These are phyloP conservation scores for Incurvaria masculella DNA, from an alignment of 2,888 invertebrate species.

Conservation along the genomic window DNA sequence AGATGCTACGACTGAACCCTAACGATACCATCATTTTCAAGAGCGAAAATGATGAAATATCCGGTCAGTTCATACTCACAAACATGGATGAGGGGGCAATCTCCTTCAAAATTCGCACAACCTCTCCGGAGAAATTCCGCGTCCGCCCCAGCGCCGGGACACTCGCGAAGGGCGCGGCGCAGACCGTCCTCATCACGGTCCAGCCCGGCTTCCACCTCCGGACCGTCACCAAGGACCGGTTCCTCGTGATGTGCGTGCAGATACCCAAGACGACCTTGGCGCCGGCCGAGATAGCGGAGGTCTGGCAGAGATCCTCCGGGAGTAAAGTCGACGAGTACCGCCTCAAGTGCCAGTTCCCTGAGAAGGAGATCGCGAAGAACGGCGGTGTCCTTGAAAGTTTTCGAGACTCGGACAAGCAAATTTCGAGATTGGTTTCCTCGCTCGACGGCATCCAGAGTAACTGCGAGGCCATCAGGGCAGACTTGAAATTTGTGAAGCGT, in stretches of 20 bases:
- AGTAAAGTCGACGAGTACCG: constrained; percentile 69
- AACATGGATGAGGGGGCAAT: constrained; percentile 60
- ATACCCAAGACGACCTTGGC: constrained; percentile 57
- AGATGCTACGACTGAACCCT: constrained; percentile 62
- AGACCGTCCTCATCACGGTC: constrained; percentile 68
- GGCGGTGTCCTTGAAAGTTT: constrained; percentile 25
- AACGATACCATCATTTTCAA: constrained; percentile 69
- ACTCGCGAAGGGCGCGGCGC: constrained; percentile 61
- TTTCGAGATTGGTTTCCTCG: constrained; percentile 73
- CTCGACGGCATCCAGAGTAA: constrained; percentile 34
- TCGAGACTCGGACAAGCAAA: constrained; percentile 56
- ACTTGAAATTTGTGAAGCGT: constrained; percentile 31
- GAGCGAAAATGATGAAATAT: constrained; percentile 63
- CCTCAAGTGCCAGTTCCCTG: constrained; percentile 63
- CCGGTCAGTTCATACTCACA: constrained; percentile 64
- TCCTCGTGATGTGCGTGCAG: constrained; percentile 81
- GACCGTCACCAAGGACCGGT: constrained; percentile 75
- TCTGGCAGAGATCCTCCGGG: constrained; percentile 67
- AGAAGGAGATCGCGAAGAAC: constrained; percentile 37
- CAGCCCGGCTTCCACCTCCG: constrained; percentile 69
- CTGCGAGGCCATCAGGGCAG: constrained; percentile 29
- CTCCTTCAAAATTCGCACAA: constrained; percentile 83
- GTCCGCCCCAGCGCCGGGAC: constrained; percentile 87
- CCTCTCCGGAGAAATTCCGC: constrained; percentile 91
- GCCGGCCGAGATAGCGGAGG: constrained; percentile 61